Evolutionary conservation across 2,113 vertebrate species (phyloP), one percentile per base, ranked within the genome.

Genomic region (Peucedramus taeniatus): DNA sequence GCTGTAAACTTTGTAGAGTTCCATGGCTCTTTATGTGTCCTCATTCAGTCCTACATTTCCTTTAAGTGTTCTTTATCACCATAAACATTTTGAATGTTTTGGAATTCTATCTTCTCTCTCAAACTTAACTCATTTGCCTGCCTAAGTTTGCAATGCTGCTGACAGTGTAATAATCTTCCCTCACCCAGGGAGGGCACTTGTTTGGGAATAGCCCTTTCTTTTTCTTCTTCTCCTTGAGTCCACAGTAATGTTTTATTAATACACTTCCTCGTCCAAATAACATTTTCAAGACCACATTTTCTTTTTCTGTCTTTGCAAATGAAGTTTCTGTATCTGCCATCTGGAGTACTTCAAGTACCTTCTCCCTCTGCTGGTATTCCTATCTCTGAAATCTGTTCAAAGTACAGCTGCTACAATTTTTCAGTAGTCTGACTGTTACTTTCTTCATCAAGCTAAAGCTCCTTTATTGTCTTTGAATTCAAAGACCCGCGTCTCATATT

Each of bases 181-280:
- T 85, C 0, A 20, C 70, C 45, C 21, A 49, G n/a, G 47, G 80
- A 77, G 79, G 40, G 75, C 84, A 74, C 39, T 93, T 93, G 54
- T 72, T 88, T 80, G 75, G 71, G 78, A 90, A 79, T 59, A 80
- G 50, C 68, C 45, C 20, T 66, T 31, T 69, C 33, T 90, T 27
- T 31, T 53, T 22, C 13, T 31, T 82, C 75, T 31, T 87, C 71
- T 89, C 7, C 71, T 59, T 79, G 40, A 71, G 71, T 89, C 54
- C 28, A 14, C 15, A 65, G 47, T 90, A 54, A 88, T 86, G 85
- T 83, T 93, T 92, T 90, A 94, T 92, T 91, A 79, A 83, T 94
- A 40, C 56, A 20, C 30, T 91, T 93, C 78, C 76, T 75, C 68
- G n/a, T 94, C 86, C 77, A 93, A 90, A 92, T 74, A 88, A 42